Percentiles rank a stretch among this genome's conserved stretches.
Conservation (phyloP, 2,797 vertebrate species). For the Telmatherina bonti region DNA sequence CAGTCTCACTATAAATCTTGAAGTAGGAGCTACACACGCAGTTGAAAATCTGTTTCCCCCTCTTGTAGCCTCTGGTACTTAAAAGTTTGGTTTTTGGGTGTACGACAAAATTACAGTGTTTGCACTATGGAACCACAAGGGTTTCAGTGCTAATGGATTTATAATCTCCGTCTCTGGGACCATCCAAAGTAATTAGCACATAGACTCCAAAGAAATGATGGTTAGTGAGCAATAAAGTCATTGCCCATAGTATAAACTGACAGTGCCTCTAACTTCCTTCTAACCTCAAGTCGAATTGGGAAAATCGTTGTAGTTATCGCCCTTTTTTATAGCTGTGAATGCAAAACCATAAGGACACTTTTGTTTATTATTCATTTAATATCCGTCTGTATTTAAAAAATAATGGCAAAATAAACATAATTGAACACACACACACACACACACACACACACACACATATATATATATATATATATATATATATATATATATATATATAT, state of each 20-base stretch:
- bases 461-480: no score
- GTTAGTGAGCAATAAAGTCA: conserved; percentile 98
- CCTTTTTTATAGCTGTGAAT: conserved; percentile 83
- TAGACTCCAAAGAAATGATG: conserved; percentile 94
- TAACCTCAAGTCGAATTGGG: conserved; percentile 92
- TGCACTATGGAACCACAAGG: conserved; percentile 75
- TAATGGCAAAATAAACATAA: conserved; percentile 40
- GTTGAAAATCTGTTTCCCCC: conserved; percentile 61
- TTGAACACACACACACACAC: no score
- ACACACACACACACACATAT: no score
- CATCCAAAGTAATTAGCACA: conserved; percentile 95
- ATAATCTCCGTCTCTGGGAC: conserved; percentile 90
- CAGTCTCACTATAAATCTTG: conserved; percentile 33
- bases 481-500: no score
- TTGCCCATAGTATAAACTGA: conserved; percentile 91
- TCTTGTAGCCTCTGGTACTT: conserved; percentile 59
- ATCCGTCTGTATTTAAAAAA: conserved; percentile 53
- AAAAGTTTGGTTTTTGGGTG: conserved; percentile 66
- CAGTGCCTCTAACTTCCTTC: conserved; percentile 91
- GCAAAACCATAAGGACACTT: conserved; percentile 59
- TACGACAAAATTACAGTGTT: conserved; percentile 76
- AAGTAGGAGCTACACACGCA: conserved; percentile 32
- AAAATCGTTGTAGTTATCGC: conserved; percentile 90
- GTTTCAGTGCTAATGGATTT: conserved; percentile 93
- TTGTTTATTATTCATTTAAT: no score